phyloP scores from a whole-genome alignment of 2,113 vertebrate genomes.

The Martes martes region DNA sequence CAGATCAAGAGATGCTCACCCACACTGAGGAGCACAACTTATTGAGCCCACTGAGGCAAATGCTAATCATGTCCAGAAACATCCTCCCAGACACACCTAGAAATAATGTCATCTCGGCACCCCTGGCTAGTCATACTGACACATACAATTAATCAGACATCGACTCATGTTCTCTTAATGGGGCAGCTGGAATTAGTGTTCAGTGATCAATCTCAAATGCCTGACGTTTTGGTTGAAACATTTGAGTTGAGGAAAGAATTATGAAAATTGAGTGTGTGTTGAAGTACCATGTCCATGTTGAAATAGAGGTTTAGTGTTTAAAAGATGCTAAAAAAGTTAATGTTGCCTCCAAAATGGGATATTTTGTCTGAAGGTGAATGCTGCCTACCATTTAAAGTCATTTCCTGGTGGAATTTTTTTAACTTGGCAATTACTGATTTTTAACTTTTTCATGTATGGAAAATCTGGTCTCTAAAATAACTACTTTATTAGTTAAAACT shows the following conservation, averaged over 20 bases:
- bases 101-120: background rate
- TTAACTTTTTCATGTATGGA: background rate
- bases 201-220: conserved; percentile 16
- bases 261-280: background rate
- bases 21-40: background rate
- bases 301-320: background rate
- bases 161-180: background rate
- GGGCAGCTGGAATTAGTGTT: background rate
- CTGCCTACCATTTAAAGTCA: background rate
- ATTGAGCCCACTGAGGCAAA: background rate
- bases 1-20: background rate
- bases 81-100: background rate
- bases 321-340: background rate
- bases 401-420: conserved; percentile 20
- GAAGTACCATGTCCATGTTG: background rate
- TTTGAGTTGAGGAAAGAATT: conserved; percentile 29
- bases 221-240: background rate
- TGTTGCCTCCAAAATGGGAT: background rate
- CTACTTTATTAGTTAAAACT: background rate
- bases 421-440: background rate
- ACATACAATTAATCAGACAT: background rate
- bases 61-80: background rate
- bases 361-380: conserved; percentile 11
- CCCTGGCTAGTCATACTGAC: background rate
- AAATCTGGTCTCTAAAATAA: background rate